These are phyloP conservation scores for Drosophila nr. medialis DNA, from an alignment of 2,888 invertebrate species.

Conservation along the genomic window DNA sequence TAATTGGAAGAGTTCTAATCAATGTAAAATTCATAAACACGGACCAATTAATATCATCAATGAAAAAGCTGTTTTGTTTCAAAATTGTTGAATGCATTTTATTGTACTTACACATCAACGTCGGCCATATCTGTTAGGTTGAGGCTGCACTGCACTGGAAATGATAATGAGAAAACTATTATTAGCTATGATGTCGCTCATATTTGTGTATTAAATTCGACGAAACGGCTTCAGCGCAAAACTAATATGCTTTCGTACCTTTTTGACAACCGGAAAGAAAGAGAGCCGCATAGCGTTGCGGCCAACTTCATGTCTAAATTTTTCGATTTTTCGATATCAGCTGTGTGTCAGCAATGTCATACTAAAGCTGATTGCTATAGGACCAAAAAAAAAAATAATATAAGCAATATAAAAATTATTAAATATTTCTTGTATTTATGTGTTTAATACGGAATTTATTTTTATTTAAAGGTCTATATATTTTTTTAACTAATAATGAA, in stretches of 20 bases:
- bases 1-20: slow-evolving; percentile 69
- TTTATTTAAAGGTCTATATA: neutral
- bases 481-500: neutral
- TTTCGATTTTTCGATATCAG: slow-evolving; percentile 28
- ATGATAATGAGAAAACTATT: slow-evolving; percentile 46
- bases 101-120: slow-evolving; percentile 91
- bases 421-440: neutral
- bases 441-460: neutral
- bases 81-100: neutral
- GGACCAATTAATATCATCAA: slow-evolving; percentile 77
- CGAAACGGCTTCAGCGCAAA: slow-evolving; percentile 35
- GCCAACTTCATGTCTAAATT: slow-evolving; percentile 45
- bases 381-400: neutral
- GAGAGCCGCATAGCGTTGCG: slow-evolving; percentile 47
- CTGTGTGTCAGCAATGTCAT: neutral
- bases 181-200: slow-evolving; percentile 73
- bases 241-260: slow-evolving; percentile 79
- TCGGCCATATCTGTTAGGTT: slow-evolving; percentile 89
- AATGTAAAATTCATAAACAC: slow-evolving; percentile 77
- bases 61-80: neutral
- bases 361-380: slow-evolving; percentile 15
- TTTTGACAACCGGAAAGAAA: slow-evolving; percentile 85
- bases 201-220: slow-evolving; percentile 64
- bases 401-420: neutral
- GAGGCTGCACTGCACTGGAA: slow-evolving; percentile 82